Conservation (phyloP, 2,888 invertebrate genomes). For the Tortrix viridana region DNA sequence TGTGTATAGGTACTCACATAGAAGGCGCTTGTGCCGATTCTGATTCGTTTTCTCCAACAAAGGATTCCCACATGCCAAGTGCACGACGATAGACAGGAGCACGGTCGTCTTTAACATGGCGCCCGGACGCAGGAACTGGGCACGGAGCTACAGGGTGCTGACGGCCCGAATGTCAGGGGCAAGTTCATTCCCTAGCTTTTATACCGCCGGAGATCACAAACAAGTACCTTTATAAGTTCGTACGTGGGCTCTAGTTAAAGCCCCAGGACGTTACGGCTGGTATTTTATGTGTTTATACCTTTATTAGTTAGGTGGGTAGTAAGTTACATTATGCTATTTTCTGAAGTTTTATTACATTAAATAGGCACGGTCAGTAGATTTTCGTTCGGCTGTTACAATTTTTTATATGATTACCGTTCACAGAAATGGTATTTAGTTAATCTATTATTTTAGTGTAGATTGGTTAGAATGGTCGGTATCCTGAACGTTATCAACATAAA, state of each 20-base stretch:
- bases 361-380: background rate
- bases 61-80: conserved; percentile 41
- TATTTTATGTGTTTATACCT: conserved; percentile 23
- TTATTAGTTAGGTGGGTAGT: conserved; percentile 8
- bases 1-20: conserved; percentile 75
- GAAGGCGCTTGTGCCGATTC: conserved; percentile 60
- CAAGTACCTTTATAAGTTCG: conserved; percentile 58
- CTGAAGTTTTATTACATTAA: background rate
- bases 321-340: conserved; percentile 14
- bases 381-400: too few species aligned
- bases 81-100: conserved; percentile 47
- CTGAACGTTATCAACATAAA: too few species aligned
- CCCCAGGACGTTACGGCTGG: conserved; percentile 53
- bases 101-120: conserved; percentile 59
- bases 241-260: conserved; percentile 78
- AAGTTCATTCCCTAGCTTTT: conserved; percentile 73
- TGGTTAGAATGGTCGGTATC: too few species aligned
- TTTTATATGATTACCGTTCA: too few species aligned
- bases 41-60: conserved; percentile 17
- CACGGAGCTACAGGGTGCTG: conserved; percentile 24
- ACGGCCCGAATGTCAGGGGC: conserved; percentile 73
- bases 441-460: too few species aligned
- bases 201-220: conserved; percentile 70
- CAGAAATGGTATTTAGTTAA: too few species aligned
- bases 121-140: conserved; percentile 51